Evolutionary conservation across 37 sponge, comb jelly and placozoan species (phyloP), one percentile per base, ranked within the genome.

Genomic region (Haliclona indistincta): DNA sequence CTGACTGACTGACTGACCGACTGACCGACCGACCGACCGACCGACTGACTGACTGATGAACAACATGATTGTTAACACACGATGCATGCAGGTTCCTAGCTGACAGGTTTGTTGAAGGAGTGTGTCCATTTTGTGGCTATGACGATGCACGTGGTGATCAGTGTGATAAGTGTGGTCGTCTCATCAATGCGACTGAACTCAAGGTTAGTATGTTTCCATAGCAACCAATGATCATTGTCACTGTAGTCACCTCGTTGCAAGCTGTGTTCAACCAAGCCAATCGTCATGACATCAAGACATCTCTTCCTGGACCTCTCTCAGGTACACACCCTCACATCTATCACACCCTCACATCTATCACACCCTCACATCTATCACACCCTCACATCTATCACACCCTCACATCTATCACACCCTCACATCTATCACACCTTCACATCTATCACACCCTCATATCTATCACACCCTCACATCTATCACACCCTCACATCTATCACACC

Each of bases 101-200:
- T 41, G 99, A 98, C 63, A 76, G 96, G 15, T 95, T 95, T 90
- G 96, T 98, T 36, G 94, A 95, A 54, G 99, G 99, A 0, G 88
- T 71, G 11, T 98, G 99, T 82, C 99, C 99, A 15, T 61, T 85
- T 28, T 97, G 97, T 87, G 76, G 52, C 7, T 97, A 86, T 73
- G 23, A 89, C 80, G 99, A 95, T 85, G 99, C 99, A 5, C 75
- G 93, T 45, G 99, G 99, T 0, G 99, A 98, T 68, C 99, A 98
- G 64, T 98, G 99, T 86, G 99, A 98, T 75, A 90, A 95, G 76
- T 98, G 99, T 82, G 91, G 96, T 2, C 67, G 54, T n/a, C 89
- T 98, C 42, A 98, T 98, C 45, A 98, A 98, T 61, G 96, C 99
- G 0, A 76, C 74, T 15, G 97, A 96, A 67, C 75, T 96, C n/a